Evolutionary conservation across 1,140 invertebrate species (phyloP).

Genomic region (Tetraneura akinire): DNA sequence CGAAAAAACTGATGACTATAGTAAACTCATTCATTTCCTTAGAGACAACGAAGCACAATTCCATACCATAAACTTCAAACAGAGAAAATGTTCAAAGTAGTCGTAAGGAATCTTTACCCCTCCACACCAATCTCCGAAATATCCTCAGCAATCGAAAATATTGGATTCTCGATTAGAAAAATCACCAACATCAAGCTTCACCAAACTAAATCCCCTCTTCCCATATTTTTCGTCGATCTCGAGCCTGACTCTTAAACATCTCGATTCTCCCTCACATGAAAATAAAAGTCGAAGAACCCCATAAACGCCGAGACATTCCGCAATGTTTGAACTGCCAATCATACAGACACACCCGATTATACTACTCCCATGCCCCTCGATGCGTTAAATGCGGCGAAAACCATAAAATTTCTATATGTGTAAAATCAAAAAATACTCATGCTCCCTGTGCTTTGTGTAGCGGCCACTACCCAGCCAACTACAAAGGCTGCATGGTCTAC

Average conservation of each 20-base stretch:
- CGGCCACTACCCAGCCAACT: constrained; percentile 30
- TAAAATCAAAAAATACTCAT: not conserved
- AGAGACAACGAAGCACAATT: not conserved
- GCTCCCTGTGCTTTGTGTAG: constrained; percentile 3
- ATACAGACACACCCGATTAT: constrained; percentile 58
- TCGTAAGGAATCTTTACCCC: constrained; percentile 42
- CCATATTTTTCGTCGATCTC: constrained; percentile 36
- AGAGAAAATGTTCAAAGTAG: constrained; percentile 18
- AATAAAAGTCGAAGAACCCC: constrained; percentile 56
- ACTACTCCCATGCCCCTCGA: constrained; percentile 55
- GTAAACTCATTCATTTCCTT: not conserved
- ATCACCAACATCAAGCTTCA: not conserved
- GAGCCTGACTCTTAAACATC: constrained; percentile 22
- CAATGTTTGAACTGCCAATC: constrained; percentile 58
- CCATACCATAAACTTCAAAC: constrained; percentile 18
- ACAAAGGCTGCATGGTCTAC: constrained; percentile 19
- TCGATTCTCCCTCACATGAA: constrained; percentile 55
- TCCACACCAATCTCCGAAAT: not conserved
- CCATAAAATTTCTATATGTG: not conserved
- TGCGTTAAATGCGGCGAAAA: constrained; percentile 57
- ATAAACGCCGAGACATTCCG: constrained; percentile 53
- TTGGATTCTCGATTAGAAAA: not conserved
- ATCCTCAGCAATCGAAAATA: not conserved
- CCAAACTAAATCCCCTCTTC: constrained; percentile 22
- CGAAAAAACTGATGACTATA: not conserved